Evolutionary conservation across 2,888 invertebrate genomes (phyloP).

Genomic region (Heliconius sara): DNA sequence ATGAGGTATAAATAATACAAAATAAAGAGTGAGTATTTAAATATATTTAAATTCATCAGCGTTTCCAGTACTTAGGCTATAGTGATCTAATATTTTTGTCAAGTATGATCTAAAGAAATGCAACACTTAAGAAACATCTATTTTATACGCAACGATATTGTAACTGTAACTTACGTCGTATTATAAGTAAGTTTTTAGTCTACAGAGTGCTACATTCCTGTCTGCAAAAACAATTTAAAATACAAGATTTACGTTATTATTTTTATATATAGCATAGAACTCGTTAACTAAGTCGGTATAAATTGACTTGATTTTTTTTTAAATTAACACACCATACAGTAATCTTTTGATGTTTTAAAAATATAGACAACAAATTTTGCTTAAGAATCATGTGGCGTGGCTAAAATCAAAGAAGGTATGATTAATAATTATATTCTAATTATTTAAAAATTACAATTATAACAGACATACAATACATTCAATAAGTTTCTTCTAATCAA

Average conservation of each 20-base stretch:
- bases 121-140: conserved; percentile 60
- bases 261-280: not conserved
- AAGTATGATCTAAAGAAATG: conserved; percentile 64
- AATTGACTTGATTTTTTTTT: not conserved
- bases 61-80: conserved; percentile 60
- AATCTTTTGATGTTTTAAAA: not conserved
- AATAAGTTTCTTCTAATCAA: conserved; percentile 34
- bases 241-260: not conserved
- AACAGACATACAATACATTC: conserved; percentile 40
- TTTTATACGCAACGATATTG: conserved; percentile 40
- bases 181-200: conserved; percentile 46
- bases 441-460: conserved; percentile 38
- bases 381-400: not conserved
- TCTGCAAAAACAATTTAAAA: conserved; percentile 22
- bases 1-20: conserved; percentile 35
- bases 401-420: conserved; percentile 14
- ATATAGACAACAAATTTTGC: not conserved
- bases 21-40: conserved; percentile 45
- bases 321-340: not conserved
- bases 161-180: conserved; percentile 40
- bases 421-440: conserved; percentile 12
- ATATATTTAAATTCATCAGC: conserved; percentile 56
- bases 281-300: not conserved
- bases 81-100: conserved; percentile 56
- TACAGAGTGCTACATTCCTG: conserved; percentile 73